Conservation (phyloP, 2,888 invertebrate genomes). For the Teinopalpus imperialis region DNA sequence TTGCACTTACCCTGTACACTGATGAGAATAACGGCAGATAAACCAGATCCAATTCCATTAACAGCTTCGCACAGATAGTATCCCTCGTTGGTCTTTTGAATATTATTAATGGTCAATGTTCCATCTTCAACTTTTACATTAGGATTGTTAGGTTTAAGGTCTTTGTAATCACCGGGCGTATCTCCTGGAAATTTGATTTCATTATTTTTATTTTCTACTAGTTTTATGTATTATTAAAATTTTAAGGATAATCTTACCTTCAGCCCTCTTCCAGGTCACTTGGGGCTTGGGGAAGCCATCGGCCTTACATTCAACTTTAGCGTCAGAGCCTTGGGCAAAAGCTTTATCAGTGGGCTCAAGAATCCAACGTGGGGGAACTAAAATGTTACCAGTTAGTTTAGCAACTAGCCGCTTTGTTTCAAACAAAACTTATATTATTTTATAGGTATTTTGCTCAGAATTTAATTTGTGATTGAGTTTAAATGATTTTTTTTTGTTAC, state of each 20-base stretch:
- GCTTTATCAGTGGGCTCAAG: constrained; percentile 97
- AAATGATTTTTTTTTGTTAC: too few relatives aligned
- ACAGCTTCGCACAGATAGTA: constrained; percentile 98
- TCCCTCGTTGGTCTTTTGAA: constrained; percentile 96
- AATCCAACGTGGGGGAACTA: constrained; percentile 98
- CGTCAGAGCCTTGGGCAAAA: constrained; percentile 96
- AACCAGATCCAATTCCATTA: constrained; percentile 96
- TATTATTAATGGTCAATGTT: constrained; percentile 93
- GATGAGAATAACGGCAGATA: constrained; percentile 96
- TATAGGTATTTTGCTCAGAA: too few relatives aligned
- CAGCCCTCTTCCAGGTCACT: constrained; percentile 97
- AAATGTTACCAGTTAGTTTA: constrained; percentile 51
- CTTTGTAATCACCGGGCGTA: constrained; percentile 95
- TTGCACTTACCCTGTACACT: constrained; percentile 91
- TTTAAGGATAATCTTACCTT: constrained; percentile 88
- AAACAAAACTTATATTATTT: too few relatives aligned
- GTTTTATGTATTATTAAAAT: too few relatives aligned
- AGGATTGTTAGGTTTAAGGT: constrained; percentile 94
- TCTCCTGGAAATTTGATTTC: constrained; percentile 85
- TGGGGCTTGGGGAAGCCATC: constrained; percentile 97
- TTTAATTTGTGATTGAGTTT: too few relatives aligned
- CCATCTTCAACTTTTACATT: constrained; percentile 97
- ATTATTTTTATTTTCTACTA: too few relatives aligned
- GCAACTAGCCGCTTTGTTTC: constrained; percentile 15
- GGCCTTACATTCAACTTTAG: constrained; percentile 97